Percentiles rank a stretch among this genome's conserved stretches.
Evolutionary conservation across 2,888 invertebrate species (phyloP).

Genomic region (Ommatoiulus sabulosus): DNA sequence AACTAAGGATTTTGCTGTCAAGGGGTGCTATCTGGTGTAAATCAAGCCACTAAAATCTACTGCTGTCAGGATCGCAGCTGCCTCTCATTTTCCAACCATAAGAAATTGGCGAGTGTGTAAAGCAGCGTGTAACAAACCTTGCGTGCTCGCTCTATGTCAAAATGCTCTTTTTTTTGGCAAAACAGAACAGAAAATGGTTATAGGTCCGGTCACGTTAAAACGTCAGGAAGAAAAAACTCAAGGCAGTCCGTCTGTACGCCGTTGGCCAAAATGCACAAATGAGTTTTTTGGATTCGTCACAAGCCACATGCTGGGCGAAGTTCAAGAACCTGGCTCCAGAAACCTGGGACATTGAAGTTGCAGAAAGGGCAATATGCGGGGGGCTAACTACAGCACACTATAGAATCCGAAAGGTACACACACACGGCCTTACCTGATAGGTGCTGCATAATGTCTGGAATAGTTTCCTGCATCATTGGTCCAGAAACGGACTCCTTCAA

Average conservation of each 20-base stretch:
- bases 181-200: neutral
- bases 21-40: neutral
- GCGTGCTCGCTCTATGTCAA: neutral
- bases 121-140: neutral
- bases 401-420: neutral
- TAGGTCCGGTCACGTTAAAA: neutral
- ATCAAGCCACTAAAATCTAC: neutral
- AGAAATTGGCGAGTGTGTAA: neutral
- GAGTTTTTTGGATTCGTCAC: neutral
- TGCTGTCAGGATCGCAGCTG: neutral
- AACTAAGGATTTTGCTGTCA: neutral
- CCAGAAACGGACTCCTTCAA: neutral
- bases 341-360: neutral
- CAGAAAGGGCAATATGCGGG: neutral
- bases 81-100: neutral
- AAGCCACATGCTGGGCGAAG: conserved; percentile 24
- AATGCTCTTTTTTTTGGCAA: neutral
- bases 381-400: neutral
- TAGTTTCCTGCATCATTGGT: neutral
- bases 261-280: conserved; percentile 7
- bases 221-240: neutral
- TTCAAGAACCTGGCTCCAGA: neutral
- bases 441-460: conserved; percentile 37
- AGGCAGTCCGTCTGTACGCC: neutral
- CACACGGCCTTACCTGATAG: conserved; percentile 50